Base-by-base conservation (phyloP, 2,888 invertebrate genomes). In the Diogma glabrata region DNA sequence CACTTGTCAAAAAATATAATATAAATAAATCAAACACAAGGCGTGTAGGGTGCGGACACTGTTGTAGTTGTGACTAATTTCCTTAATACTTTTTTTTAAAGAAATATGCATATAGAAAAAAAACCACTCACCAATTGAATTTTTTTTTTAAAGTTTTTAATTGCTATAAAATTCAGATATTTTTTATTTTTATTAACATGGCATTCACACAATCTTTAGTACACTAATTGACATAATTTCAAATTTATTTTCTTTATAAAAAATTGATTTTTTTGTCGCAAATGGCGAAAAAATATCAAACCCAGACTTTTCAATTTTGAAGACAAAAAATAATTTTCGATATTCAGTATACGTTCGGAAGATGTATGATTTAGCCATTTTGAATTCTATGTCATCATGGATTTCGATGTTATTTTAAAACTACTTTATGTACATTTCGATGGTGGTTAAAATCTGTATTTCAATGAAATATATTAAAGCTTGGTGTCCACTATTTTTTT, bases 41-140 rank as follows among this genome's bases (percentile, higher is more conserved):
- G 47, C 47, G 47, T 47, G 47, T 47, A 47, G 47, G 47, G 47
- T 47, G 47, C 47, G 47, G 47, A 47, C 30, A 30, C 43, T 43
- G n/a, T 22, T 22, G 43, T 43, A 22, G n/a, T 43, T 43, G 43
- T 43, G 43, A 43, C 43, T 43, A 43, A 43, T 43, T 43, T 43
- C 43, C 43, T 43, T 43, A 23, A n/a, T 43, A 43, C 10, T 12
- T 14, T 40, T 19, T 40, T 12, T 40, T 20, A 43, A 43, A 43
- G 23, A 43, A 43, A 43, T 22, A 43, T 22, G 19, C 40, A 12
- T 22, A 43, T 43, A 14, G 22, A 19, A 43, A 43, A 43, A 43
- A 43, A 43, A 43, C 14, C 43, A 43, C 43, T 43, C 43, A 43
- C 43, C 43, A 43, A 43, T 38, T 38, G 17, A 16, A 19, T 43